Base-by-base conservation (phyloP, 2,888 invertebrate species). In the Trilocha varians region DNA sequence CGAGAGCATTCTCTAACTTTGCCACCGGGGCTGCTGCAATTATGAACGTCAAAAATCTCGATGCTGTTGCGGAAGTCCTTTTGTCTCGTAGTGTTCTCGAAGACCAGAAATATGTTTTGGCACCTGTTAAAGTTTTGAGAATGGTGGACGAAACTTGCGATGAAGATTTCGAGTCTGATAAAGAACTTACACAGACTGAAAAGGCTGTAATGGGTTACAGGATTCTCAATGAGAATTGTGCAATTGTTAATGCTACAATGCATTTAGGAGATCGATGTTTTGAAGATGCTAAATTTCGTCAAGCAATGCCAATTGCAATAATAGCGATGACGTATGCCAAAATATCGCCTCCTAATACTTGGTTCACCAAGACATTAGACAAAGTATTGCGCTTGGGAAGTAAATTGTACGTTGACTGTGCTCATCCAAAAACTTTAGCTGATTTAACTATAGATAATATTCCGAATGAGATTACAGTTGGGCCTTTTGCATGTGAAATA, bases 271-370 rank as follows among this genome's bases (percentile, higher is more conserved):
- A 89, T 52, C 70, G 83, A 45, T 88, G 88, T 54, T 90, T 90
- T 48, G 87, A 87, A 50, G 88, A 88, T 9, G 78, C 87, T 0
- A 82, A 87, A 43, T 88, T 82, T 50, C 88, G 90, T 40, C 88
- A 91, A 49, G 89, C 90, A 0, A 59, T 91, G 41, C 73, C 91
- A 0, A 88, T 89, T 45, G 83, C 89, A 0, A 70, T 88, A 0
- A 82, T 89, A 5, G 88, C 88, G 3, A 72, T 91, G 68, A 87
- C 90, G 0, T 91, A 91, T 50, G 84, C 90, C 0, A 87, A 89
- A 56, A 89, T 91, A 49, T 90, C 91, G 2, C 88, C 89, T 0
- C 87, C 90, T 0, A 88, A 87, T 40, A 79, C 87, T 0, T 89
- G 89, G 89, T 87, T 85, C 51, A 78, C 79, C 5, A 87, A 80